Conservation (phyloP, 1,140 invertebrate species). For the Bombus pyrosoma region DNA sequence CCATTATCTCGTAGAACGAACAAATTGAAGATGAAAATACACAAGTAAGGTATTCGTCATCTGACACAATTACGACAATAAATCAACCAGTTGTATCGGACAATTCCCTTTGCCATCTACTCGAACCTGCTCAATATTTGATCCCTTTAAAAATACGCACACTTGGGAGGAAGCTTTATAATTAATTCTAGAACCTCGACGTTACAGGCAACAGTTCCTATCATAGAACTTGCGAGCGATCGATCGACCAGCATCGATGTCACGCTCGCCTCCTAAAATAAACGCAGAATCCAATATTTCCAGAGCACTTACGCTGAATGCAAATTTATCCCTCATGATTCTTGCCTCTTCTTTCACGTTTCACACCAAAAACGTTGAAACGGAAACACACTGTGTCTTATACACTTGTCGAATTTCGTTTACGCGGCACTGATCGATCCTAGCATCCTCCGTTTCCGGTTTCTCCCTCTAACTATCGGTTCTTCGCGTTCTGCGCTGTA, state of each 20-base stretch:
- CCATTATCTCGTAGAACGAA: neutral
- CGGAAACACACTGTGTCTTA: too few relatives aligned
- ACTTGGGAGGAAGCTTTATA: neutral
- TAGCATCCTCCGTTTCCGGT: neutral
- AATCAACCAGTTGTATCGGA: neutral
- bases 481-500: too few relatives aligned
- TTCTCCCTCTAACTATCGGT: neutral
- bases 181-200: neutral
- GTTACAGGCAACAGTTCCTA: too few relatives aligned
- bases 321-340: conserved; percentile 73
- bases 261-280: conserved; percentile 22
- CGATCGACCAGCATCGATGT: conserved; percentile 12
- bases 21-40: accelerated
- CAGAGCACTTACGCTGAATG: conserved; percentile 68
- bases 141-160: neutral
- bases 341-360: neutral
- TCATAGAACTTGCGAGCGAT: neutral
- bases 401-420: too few relatives aligned
- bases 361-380: neutral
- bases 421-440: neutral
- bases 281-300: conserved; percentile 8
- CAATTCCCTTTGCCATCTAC: neutral
- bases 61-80: neutral
- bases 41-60: neutral
- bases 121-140: neutral